Percentiles rank a stretch among this genome's conserved stretches.
Conservation (phyloP, 2,888 invertebrate species). For the Gasteruption jaculator region DNA sequence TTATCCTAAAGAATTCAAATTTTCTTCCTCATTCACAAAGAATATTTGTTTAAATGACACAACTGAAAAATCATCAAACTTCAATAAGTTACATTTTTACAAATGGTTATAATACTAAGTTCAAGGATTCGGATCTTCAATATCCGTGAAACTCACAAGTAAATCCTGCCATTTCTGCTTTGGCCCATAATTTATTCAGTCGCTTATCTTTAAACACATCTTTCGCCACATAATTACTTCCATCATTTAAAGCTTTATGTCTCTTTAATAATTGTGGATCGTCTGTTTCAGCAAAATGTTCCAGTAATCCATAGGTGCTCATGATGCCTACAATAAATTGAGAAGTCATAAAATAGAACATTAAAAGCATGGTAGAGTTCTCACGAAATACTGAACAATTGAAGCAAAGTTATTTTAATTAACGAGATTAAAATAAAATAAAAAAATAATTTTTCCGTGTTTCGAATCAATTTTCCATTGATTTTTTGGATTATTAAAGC, state of each 20-base stretch:
- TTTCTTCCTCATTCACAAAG: no score
- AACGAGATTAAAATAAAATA: background rate
- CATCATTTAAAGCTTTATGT: conserved; percentile 53
- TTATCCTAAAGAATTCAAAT: no score
- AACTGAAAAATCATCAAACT: background rate
- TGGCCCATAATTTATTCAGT: conserved; percentile 83
- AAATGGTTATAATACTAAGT: background rate
- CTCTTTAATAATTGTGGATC: conserved; percentile 58
- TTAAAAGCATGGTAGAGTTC: background rate
- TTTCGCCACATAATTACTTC: conserved; percentile 54
- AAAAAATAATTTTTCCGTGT: no score
- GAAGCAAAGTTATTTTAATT: background rate
- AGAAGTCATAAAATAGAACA: background rate
- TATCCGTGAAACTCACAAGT: no score
- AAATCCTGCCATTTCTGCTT: conserved; percentile 85
- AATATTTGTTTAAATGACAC: background rate
- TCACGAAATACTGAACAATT: no score
- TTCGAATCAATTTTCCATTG: no score
- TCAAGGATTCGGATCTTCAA: no score
- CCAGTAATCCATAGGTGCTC: conserved; percentile 73
- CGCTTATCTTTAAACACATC: conserved; percentile 87
- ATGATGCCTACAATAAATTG: conserved; percentile 59
- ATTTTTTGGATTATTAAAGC: no score
- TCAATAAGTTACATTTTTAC: conserved; percentile 2
- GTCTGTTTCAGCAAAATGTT: conserved; percentile 71